Conservation (phyloP, 2,797 vertebrate species). For the Sciurus vulgaris region DNA sequence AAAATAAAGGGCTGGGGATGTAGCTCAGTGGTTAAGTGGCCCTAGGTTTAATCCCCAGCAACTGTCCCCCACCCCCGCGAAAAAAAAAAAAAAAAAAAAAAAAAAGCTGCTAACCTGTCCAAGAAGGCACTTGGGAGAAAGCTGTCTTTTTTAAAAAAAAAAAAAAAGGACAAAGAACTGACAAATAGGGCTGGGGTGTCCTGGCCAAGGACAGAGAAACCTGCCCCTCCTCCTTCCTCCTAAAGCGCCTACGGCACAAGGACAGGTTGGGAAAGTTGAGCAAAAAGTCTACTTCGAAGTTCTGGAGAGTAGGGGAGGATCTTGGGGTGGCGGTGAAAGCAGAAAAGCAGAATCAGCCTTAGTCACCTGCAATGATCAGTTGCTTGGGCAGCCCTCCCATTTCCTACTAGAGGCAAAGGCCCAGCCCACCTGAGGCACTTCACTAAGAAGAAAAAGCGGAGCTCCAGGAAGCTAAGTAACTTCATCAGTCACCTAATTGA, state of each 20-base stretch:
- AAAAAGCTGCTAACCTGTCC: neutral
- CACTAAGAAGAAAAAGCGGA: conserved; percentile 43
- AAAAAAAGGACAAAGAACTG: conserved; percentile 1
- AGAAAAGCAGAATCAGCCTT: neutral
- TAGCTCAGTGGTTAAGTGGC: no score
- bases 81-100: no score
- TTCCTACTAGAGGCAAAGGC: neutral
- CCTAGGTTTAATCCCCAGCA: no score
- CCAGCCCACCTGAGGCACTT: conserved; percentile 8
- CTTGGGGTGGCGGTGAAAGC: neutral
- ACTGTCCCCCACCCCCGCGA: no score
- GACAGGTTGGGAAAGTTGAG: neutral
- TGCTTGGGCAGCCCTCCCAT: neutral
- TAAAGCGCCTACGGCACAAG: neutral
- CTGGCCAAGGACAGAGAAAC: neutral
- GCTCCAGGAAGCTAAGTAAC: conserved; percentile 71
- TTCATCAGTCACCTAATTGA: conserved; percentile 83
- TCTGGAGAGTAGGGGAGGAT: neutral
- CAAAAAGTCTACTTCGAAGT: conserved; percentile 9
- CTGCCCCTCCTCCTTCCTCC: neutral
- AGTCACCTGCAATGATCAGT: neutral
- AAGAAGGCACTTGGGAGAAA: neutral
- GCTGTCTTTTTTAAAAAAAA: neutral
- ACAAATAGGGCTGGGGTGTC: neutral
- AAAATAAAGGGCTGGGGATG: no score